phyloP scores from a whole-genome alignment of 2,113 vertebrate genomes.

The Eira barbara region DNA sequence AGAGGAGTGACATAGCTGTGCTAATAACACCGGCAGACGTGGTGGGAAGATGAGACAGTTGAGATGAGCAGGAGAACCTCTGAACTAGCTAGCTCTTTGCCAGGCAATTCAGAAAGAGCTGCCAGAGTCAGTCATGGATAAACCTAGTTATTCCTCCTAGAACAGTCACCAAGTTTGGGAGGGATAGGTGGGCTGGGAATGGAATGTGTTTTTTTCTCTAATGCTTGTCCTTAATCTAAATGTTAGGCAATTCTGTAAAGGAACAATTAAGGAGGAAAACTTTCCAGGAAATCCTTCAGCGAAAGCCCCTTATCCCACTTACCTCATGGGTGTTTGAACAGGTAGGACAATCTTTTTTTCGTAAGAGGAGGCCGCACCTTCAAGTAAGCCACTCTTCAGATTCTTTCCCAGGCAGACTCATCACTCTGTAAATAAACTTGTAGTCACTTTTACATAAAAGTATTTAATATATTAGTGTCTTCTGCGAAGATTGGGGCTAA shows the following conservation, averaged over 20 bases:
- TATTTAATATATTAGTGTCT: background rate
- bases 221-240: background rate
- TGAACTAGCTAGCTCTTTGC: background rate
- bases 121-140: background rate
- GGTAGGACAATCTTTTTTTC: background rate
- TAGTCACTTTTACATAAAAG: slow-evolving; percentile 28
- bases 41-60: background rate
- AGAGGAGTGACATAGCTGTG: background rate
- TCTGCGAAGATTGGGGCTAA: background rate
- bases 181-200: background rate
- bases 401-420: slow-evolving; percentile 69
- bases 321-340: background rate
- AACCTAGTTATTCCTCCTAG: background rate
- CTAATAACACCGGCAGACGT: background rate
- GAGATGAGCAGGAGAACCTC: background rate
- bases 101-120: background rate
- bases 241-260: slow-evolving; percentile 7
- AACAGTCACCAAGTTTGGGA: background rate
- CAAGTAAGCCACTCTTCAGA: slow-evolving; percentile 65
- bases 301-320: slow-evolving; percentile 31
- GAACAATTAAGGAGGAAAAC: background rate
- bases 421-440: slow-evolving; percentile 52
- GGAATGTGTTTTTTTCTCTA: background rate
- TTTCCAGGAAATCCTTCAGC: background rate
- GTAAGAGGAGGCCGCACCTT: slow-evolving; percentile 57